A percentile compares a stretch with the other conserved stretches of the same genome.
Conservation (phyloP, 2,113 vertebrate genomes). For the Xenus cinereus region DNA sequence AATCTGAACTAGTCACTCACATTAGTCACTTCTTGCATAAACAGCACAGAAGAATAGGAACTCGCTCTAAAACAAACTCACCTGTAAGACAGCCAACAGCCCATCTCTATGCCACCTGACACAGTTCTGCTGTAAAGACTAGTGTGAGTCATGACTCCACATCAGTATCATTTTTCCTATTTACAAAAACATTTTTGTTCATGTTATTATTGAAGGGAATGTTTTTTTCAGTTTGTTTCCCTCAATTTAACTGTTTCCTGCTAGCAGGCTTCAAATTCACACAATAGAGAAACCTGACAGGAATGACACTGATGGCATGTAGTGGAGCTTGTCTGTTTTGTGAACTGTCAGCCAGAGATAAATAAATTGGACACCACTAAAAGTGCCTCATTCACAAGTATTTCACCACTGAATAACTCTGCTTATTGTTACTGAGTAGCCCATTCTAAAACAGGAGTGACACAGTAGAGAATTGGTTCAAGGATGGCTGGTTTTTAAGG, state of each 20-base stretch:
- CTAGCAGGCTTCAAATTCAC: neutral
- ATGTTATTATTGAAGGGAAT: neutral
- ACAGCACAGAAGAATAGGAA: neutral
- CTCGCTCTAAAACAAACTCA: neutral
- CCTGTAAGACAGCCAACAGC: neutral
- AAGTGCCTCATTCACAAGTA: neutral
- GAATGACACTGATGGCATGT: neutral
- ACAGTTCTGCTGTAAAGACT: neutral
- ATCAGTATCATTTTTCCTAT: neutral
- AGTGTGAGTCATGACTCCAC: neutral
- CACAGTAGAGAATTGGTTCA: neutral
- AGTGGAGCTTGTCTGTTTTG: neutral
- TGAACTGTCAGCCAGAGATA: neutral
- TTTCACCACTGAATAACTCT: neutral
- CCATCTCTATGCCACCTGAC: neutral
- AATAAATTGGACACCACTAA: neutral
- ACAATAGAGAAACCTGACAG: neutral
- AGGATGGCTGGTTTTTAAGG: neutral
- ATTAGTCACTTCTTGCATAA: neutral
- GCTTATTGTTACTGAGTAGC: neutral
- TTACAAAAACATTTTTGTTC: neutral
- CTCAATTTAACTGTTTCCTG: neutral
- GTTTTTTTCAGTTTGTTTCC: neutral
- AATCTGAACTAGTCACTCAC: neutral
- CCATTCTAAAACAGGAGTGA: neutral